These are phyloP conservation scores for Octopus bimaculoides DNA, from an alignment of 1,140 invertebrate species.

Conservation along the genomic window DNA sequence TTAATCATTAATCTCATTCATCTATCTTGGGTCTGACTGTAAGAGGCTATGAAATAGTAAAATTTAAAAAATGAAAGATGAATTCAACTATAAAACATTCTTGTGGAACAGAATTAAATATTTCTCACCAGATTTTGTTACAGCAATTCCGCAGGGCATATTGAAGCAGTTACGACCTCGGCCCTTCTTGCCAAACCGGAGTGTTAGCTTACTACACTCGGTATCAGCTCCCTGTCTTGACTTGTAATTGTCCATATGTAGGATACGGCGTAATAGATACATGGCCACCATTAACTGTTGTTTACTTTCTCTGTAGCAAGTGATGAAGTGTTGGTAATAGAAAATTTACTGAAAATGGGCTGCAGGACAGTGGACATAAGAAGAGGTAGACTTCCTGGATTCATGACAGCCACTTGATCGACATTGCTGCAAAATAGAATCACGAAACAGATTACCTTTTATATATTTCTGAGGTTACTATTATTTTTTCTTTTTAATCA, in stretches of 20 bases:
- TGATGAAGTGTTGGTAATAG: no score
- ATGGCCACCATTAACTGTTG: slow-evolving; percentile 23
- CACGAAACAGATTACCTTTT: no score
- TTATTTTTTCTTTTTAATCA: no score
- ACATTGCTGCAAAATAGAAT: no score
- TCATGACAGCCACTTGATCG: no score
- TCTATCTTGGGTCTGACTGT: background rate
- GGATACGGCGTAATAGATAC: slow-evolving; percentile 27
- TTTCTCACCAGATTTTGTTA: slow-evolving; percentile 44
- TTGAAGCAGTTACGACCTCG: slow-evolving; percentile 43
- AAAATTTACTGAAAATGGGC: no score
- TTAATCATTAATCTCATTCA: background rate
- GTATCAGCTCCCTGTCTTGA: slow-evolving; percentile 17
- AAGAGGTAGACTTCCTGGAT: no score
- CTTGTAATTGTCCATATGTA: slow-evolving; percentile 18
- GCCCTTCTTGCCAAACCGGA: slow-evolving; percentile 38
- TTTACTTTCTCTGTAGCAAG: no score
- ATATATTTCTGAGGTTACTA: no score
- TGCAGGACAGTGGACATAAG: no score
- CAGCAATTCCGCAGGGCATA: slow-evolving; percentile 45
- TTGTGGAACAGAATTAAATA: background rate
- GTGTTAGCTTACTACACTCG: slow-evolving; percentile 32
- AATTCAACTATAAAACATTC: background rate
- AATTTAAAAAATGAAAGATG: background rate
- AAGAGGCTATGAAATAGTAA: background rate